Conservation (phyloP, 2,113 vertebrate genomes). For the Pelusios castaneus region DNA sequence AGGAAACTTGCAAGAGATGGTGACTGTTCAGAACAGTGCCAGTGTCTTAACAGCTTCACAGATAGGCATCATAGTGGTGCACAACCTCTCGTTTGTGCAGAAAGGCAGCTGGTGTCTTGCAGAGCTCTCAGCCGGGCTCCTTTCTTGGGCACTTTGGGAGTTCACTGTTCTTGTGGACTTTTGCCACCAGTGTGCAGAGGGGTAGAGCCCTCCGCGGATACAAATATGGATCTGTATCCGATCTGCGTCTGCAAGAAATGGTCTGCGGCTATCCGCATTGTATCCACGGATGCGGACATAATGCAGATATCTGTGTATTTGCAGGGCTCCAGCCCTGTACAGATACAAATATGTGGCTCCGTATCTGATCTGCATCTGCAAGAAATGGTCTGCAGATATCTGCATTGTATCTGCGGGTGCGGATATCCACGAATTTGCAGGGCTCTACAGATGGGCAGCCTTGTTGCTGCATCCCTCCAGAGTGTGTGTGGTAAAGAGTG, state of each 20-base stretch:
- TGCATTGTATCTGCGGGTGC: too few relatives aligned
- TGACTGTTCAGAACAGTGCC: neutral
- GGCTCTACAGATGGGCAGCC: neutral
- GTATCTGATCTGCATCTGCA: too few relatives aligned
- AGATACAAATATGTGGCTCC: too few relatives aligned
- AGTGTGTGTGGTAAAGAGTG: neutral
- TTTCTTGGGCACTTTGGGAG: neutral
- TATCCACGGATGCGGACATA: too few relatives aligned
- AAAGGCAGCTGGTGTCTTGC: neutral
- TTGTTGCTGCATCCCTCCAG: neutral
- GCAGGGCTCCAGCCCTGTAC: too few relatives aligned
- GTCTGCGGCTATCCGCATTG: too few relatives aligned
- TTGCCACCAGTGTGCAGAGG: neutral
- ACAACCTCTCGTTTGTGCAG: neutral
- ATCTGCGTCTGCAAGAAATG: too few relatives aligned
- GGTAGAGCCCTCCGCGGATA: too few relatives aligned
- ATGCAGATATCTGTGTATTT: too few relatives aligned
- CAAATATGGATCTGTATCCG: too few relatives aligned
- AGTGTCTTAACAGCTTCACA: neutral
- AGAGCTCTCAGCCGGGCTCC: neutral
- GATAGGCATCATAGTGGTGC: neutral
- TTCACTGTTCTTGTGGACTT: neutral
- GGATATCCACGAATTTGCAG: too few relatives aligned
- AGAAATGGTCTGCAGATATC: too few relatives aligned
- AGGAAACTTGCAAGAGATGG: neutral